Conservation (phyloP, 2,113 vertebrate species). For the Poeciliopsis occidentalis region DNA sequence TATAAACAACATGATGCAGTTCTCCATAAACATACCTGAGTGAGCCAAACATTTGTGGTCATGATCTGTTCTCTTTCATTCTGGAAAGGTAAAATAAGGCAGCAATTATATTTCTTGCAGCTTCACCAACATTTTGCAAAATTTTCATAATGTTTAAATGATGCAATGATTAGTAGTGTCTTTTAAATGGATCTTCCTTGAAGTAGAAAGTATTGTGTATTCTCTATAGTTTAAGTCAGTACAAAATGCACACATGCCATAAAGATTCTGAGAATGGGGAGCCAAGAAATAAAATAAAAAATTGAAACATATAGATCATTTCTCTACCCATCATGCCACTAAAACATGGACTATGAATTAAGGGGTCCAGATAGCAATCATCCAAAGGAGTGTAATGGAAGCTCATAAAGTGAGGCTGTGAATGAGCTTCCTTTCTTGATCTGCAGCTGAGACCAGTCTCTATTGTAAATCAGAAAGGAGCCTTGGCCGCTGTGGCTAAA, state of each 20-base stretch:
- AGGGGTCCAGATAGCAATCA: constrained; percentile 59
- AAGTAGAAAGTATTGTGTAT: neutral
- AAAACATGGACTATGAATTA: constrained; percentile 32
- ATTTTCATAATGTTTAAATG: neutral
- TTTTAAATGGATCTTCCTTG: neutral
- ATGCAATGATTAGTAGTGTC: neutral
- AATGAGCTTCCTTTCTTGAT: constrained; percentile 24
- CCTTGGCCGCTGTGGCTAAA: constrained; percentile 49
- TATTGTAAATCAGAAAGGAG: constrained; percentile 63
- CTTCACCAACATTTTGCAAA: neutral
- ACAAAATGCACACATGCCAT: neutral
- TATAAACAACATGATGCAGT: neutral
- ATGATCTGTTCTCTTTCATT: constrained; percentile 98
- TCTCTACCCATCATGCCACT: constrained; percentile 19
- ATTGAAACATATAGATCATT: constrained; percentile 1
- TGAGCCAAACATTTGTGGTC: constrained; percentile 98
- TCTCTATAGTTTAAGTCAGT: neutral
- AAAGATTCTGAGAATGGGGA: neutral
- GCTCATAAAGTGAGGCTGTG: constrained; percentile 52
- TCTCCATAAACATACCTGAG: constrained; percentile 84
- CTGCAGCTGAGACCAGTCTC: constrained; percentile 28
- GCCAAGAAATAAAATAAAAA: neutral
- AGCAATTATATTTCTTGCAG: neutral
- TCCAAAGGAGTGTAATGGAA: constrained; percentile 27
- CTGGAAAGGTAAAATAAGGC: constrained; percentile 72